A percentile compares a stretch with the other conserved stretches of the same genome.
Evolutionary conservation across 2,888 invertebrate genomes (phyloP).

Genomic region (Alviniconcha strummeri): DNA sequence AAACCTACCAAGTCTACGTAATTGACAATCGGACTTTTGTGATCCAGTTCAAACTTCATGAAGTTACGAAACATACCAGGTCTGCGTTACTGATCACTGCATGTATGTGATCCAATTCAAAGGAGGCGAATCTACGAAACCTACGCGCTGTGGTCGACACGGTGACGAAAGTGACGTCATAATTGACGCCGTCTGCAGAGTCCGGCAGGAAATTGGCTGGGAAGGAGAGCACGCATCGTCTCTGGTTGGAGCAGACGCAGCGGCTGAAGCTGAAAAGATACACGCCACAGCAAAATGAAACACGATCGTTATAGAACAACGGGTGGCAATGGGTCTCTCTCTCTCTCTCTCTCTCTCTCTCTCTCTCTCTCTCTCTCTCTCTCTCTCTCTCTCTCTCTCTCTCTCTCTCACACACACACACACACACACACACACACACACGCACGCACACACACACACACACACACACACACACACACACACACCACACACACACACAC

Average conservation of each 20-base stretch:
- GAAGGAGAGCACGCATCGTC: neutral
- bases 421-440: neutral
- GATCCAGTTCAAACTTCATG: too few relatives aligned
- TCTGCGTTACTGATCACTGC: too few relatives aligned
- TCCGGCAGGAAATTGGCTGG: neutral
- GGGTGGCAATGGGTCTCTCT: neutral
- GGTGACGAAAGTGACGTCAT: constrained; percentile 26
- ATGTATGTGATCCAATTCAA: too few relatives aligned
- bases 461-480: neutral
- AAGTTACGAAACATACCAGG: too few relatives aligned
- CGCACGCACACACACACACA: neutral
- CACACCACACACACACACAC: neutral
- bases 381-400: neutral
- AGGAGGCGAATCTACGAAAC: neutral
- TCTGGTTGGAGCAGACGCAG: neutral
- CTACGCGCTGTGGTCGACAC: neutral
- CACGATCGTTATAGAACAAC: neutral
- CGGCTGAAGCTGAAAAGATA: constrained; percentile 11
- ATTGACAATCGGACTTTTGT: too few relatives aligned
- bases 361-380: neutral
- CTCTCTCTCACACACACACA: neutral
- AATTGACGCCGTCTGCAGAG: constrained; percentile 3
- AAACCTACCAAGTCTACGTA: too few relatives aligned
- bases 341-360: neutral
- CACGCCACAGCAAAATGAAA: neutral